Base-by-base conservation (phyloP, 2,113 vertebrate genomes). In the Marmota flaviventris region DNA sequence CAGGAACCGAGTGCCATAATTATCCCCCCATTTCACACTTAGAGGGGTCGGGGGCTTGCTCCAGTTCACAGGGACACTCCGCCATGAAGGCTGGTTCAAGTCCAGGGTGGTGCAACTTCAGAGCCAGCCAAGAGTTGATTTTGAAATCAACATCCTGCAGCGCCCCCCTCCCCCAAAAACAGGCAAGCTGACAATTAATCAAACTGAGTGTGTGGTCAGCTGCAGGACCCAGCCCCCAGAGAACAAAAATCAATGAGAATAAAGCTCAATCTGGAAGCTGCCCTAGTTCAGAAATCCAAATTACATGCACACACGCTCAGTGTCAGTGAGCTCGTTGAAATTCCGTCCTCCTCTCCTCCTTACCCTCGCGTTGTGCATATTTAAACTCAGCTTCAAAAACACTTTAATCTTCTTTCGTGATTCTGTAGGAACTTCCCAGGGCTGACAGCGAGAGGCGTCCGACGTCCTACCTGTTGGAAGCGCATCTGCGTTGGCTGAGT, bases 381-480 rank as follows among this genome's bases (percentile, higher is more conserved):
- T 96, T 89, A 93, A 93, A 94, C 84, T 85, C 94, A 93, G 78
- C 86, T 94, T 67, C 93, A 94, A 72, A 96, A 94, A 53, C 91
- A 61, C 69, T 83, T 89, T 75, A 37, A 92, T 88, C 97, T 78
- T 45, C 45, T 45, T 45, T 88, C 53, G 27, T 45, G 69, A 70
- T 63, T 70, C 83, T 85, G 37, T 11, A 11, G 70, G n/a, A 83
- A 93, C 58, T 89, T 88, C 45, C 69, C n/a, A 29, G 34, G 78
- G 81, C 61, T 93, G 63, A 18, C 29, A 81, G n/a, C 9, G 2
- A 65, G 29, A 11, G 3, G 34, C 9, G 0, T 76, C 61, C 61
- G 32, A 17, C 1, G 0, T 29, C 39, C 39, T 61, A 78, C 75
- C 75, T 70, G 14, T 58, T 63, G 72, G 58, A 72, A 20, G 45